Evolutionary conservation across 2,113 vertebrate species (phyloP), one percentile per base, ranked within the genome.

Genomic region (Eidolon helvum): DNA sequence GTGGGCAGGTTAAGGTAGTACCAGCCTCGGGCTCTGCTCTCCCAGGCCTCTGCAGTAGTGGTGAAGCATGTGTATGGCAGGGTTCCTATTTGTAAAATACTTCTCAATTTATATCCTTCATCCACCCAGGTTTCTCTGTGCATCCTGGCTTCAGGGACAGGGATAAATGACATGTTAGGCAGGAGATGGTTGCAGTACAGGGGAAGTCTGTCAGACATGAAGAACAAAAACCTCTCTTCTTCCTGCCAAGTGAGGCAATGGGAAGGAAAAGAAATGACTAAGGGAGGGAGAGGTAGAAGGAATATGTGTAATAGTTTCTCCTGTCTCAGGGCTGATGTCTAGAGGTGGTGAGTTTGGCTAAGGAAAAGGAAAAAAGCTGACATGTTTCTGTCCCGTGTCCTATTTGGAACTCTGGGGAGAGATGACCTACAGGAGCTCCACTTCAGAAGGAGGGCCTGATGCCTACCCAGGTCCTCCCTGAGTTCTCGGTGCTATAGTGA

Each of bases 381-480:
- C 24, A 24, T 6, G 8, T 50, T 87, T 79, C 14, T 89, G 26
- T 4, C 68, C 43, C 4, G 0, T 79, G 22, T 12, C 33, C 35
- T 63, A 10, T 50, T 71, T 68, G 14, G 35, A 65, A n/a, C 50
- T 69, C 43, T 69, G 35, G 50, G 26, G 68, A 91, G 57, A 61
- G 43, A 69, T 12, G 10, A 8, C 35, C 21, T 38, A 1, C 0
- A 59, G 57, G 26, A 11, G 7, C 1, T 10, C 9, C 7, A 6
- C 45, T 38, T 40, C 40, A 59, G 21, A 24, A 82, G 53, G 16
- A 57, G 18, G n/a, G 9, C 38, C 65, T 21, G 6, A 3, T 74
- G 21, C 10, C 35, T 55, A 4, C 9, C 28, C 18, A 9, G 53
- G 16, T 87, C 14, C 18, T 63, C 14, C 15, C 14, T 59, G n/a